A percentile compares a stretch with the other conserved stretches of the same genome.
Evolutionary conservation across 2,113 vertebrate species (phyloP).

Genomic region (Cinclus mexicanus): DNA sequence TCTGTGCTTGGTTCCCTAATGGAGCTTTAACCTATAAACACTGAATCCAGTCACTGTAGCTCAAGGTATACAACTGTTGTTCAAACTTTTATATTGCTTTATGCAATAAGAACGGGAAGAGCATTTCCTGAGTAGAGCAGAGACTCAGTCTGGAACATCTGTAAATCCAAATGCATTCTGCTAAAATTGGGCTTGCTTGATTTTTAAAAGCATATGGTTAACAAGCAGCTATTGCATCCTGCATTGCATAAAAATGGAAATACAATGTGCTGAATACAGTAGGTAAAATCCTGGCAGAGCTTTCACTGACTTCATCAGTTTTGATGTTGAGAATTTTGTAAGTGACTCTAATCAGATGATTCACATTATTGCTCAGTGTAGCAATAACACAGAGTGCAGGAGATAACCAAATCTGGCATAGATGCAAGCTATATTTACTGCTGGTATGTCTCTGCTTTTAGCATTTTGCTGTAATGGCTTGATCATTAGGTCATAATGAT

Average conservation of each 20-base stretch:
- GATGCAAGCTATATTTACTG: conserved; percentile 12
- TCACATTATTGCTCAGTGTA: conserved; percentile 47
- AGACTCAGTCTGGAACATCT: background rate
- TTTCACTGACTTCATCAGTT: conserved; percentile 46
- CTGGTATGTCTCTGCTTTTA: conserved; percentile 20
- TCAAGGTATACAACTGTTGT: background rate
- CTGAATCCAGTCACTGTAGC: background rate
- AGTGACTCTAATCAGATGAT: conserved; percentile 47
- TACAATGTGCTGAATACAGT: background rate
- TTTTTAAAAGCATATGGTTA: background rate
- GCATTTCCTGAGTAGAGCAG: background rate
- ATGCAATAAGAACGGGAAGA: background rate
- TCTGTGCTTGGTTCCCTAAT: conserved; percentile 15
- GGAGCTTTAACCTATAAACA: conserved; percentile 15
- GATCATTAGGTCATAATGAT: conserved; percentile 55
- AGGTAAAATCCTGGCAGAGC: conserved; percentile 27
- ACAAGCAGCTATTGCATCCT: background rate
- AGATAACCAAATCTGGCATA: conserved; percentile 30
- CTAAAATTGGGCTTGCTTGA: background rate
- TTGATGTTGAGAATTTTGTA: conserved; percentile 19
- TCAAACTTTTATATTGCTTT: background rate
- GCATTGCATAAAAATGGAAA: conserved; percentile 20
- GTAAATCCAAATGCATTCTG: conserved; percentile 2
- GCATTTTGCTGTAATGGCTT: conserved; percentile 15
- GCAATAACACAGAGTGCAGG: conserved; percentile 38